Evolutionary conservation across 2,888 invertebrate species (phyloP), one percentile per base, ranked within the genome.

Genomic region (Taphrorychus bicolor): DNA sequence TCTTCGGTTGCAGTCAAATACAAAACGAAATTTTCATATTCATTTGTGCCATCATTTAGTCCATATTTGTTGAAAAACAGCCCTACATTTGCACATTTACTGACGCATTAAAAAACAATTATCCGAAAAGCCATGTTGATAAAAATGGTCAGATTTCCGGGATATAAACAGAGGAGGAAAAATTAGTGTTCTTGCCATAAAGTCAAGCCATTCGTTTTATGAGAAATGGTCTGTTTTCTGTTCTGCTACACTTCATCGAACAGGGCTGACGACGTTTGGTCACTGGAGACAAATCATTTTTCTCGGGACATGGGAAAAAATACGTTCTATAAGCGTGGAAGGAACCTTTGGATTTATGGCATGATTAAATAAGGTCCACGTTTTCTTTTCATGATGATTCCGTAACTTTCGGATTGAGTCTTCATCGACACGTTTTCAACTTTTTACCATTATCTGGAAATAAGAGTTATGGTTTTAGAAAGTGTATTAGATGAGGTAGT

Each of bases 241-340:
- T 62, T 62, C 62, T 56, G 54, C 48, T 66, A 53, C 59, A 54
- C 54, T 60, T 59, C 54, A 53, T 54, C 65, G 66, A 42, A 66
- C 66, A 66, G 45, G 56, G 56, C 48, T 48, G 66, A 60, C 60
- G 59, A 66, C 53, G 59, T 66, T 66, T 60, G 59, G 66, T 66
- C 66, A 59, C 66, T 59, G 40, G 59, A 59, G 66, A 66, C 66
- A 66, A 54, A 66, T 66, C 66, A 66, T 60, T 66, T 66, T 66
- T 54, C 66, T 59, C 52, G 53, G 56, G 57, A 56, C 53, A 52
- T 18, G 59, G 42, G 53, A 59, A 60, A 59, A 66, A 51, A 49
- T 54, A 57, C 57, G 40, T 57, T 57, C 40, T 51, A 57, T 57
- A 63, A 63, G 22, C 57, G 63, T 40, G 41, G 41, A 63, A 63